Percentiles rank a stretch among this genome's conserved stretches.
These are phyloP conservation scores for Sepiola atlantica DNA, from an alignment of 2,888 invertebrate species.

Conservation along the genomic window DNA sequence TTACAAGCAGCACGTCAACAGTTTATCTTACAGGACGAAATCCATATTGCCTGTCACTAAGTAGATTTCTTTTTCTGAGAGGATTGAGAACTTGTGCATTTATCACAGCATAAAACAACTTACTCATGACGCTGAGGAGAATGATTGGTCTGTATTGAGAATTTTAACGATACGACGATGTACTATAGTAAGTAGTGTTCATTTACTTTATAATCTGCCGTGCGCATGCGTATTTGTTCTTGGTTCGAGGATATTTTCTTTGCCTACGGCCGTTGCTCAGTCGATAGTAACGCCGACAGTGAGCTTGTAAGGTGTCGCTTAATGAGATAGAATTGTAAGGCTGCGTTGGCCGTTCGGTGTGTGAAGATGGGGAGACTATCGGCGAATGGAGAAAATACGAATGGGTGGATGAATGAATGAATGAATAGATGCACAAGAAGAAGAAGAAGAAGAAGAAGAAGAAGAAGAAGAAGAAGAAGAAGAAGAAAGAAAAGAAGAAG, in stretches of 20 bases:
- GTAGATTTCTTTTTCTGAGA: no score
- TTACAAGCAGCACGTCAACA: no score
- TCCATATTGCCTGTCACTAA: no score
- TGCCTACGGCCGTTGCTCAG: neutral
- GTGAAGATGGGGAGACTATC: neutral
- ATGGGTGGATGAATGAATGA: neutral
- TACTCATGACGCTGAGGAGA: neutral
- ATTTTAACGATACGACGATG: no score
- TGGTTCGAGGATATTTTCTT: neutral
- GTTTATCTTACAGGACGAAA: no score
- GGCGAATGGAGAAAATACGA: neutral
- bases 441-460: neutral
- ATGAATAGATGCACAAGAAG: neutral
- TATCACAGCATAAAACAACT: no score
- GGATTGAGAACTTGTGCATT: no score
- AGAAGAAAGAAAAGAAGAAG: fast-evolving
- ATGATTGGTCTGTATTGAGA: neutral
- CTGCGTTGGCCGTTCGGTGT: neutral
- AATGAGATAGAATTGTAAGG: conserved; percentile 32
- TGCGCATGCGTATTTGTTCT: no score
- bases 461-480: neutral
- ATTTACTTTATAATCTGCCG: no score
- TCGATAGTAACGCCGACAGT: neutral
- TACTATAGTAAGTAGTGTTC: no score
- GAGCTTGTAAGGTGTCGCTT: neutral